Base-by-base conservation (phyloP, 2,888 invertebrate species). In the Caradrina clavipalpis region DNA sequence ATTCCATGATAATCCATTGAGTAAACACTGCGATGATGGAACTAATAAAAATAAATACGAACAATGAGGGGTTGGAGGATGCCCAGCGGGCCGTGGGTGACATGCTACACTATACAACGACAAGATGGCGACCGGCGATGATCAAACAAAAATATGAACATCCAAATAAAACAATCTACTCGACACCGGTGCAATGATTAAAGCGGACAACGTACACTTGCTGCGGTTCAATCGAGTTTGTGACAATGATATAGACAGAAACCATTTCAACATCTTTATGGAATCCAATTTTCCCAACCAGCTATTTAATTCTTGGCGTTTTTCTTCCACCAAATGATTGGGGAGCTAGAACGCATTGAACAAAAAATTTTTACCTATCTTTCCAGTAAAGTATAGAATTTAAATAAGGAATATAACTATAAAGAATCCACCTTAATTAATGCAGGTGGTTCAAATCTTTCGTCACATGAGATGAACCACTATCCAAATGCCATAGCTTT, bases 31-130 rank as follows among this genome's bases (percentile, higher is more conserved):
- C 88, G 85, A 91, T 90, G 90, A 92, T 93, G 91, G 89, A 91
- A 90, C 92, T 91, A 92, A 93, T 89, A 92, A 92, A 90, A 90
- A 93, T 89, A 90, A 93, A 92, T 90, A 92, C 92, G 89, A 93
- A 91, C 91, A 89, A 94, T 93, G 94, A 92, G 94, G 96, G 96
- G 96, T 96, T 96, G 96, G 96, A 96, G 96, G 96, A 96, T 92
- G 95, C 96, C 96, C 96, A 93, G 93, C 92, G 92, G 95, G 94
- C 94, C 89, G 91, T 90, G 91, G 93, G 93, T 92, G 94, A 94
- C 96, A 96, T 96, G 96, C 96, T 93, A 92, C 93, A 92, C 76
- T 83, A 83, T 79, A 84, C 85, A 84, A 92, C 90, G 89, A 89
- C 90, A 87, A 92, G 84, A 90, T 92, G 90, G 90, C 88, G 85